phyloP scores from a whole-genome alignment of 2,888 invertebrate species.

The Molanna angustata region DNA sequence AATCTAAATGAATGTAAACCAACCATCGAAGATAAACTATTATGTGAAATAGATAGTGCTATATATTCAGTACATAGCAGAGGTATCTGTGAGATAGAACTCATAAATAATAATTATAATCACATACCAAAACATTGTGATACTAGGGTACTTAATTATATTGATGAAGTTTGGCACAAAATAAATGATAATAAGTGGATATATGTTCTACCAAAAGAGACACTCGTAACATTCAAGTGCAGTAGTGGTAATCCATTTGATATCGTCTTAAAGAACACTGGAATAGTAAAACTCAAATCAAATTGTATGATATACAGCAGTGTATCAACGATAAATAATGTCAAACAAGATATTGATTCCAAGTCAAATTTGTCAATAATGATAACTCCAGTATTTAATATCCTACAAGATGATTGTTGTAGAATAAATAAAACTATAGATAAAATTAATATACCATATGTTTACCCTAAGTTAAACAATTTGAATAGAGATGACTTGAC shows the following conservation, averaged over 20 bases:
- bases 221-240: constrained; percentile 6
- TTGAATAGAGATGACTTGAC: not conserved
- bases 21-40: not conserved
- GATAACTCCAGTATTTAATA: not conserved
- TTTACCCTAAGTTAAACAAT: not conserved
- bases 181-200: constrained; percentile 10
- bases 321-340: not conserved
- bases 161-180: constrained; percentile 12
- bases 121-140: constrained; percentile 3
- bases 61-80: not conserved
- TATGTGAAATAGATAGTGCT: constrained; percentile 3
- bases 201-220: not conserved
- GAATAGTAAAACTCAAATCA: not conserved
- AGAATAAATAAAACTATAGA: not conserved
- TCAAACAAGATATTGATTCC: not conserved
- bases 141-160: constrained; percentile 2
- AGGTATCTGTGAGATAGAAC: constrained; percentile 5
- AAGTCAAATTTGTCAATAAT: constrained; percentile 1
- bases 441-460: not conserved
- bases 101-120: not conserved
- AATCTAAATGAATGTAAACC: constrained; percentile 8
- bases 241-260: not conserved
- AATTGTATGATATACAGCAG: constrained; percentile 7
- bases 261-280: not conserved
- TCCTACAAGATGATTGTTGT: constrained; percentile 1